Evolutionary conservation across 1,140 invertebrate species (phyloP).

Genomic region (Conopomorpha cramerella): DNA sequence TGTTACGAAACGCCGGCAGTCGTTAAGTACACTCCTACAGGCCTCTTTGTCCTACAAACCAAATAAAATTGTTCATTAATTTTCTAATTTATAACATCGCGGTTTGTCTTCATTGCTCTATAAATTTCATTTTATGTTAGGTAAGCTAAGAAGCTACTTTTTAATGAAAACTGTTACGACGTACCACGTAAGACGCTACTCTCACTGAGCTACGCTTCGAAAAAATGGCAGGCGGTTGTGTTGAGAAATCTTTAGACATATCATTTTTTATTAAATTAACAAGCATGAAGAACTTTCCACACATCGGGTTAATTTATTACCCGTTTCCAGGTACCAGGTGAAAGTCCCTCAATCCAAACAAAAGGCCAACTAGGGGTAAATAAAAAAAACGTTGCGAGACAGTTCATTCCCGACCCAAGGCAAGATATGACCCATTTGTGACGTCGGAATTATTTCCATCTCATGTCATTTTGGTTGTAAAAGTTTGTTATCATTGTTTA

Average conservation of each 20-base stretch:
- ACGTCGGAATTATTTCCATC: slow-evolving; percentile 31
- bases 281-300: too few species aligned
- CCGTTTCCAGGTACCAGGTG: slow-evolving; percentile 24
- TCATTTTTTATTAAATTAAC: too few species aligned
- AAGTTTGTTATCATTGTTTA: slow-evolving; percentile 29
- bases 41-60: slow-evolving; percentile 8
- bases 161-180: too few species aligned
- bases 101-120: slow-evolving; percentile 15
- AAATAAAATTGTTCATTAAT: slow-evolving; percentile 27
- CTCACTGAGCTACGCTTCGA: too few species aligned
- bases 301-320: slow-evolving; percentile 32
- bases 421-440: slow-evolving; percentile 38
- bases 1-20: slow-evolving; percentile 20
- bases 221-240: too few species aligned
- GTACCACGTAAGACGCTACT: too few species aligned
- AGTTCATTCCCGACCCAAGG: slow-evolving; percentile 20
- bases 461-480: slow-evolving; percentile 17
- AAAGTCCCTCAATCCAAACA: slow-evolving; percentile 24
- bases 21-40: slow-evolving; percentile 10
- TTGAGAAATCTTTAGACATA: too few species aligned
- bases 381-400: slow-evolving; percentile 19
- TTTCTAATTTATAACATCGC: slow-evolving; percentile 20
- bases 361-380: slow-evolving; percentile 28
- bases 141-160: too few species aligned
- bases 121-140: too few species aligned